These are phyloP conservation scores for Rhopalosiphum nymphaeae DNA, from an alignment of 2,888 invertebrate genomes.

Conservation along the genomic window DNA sequence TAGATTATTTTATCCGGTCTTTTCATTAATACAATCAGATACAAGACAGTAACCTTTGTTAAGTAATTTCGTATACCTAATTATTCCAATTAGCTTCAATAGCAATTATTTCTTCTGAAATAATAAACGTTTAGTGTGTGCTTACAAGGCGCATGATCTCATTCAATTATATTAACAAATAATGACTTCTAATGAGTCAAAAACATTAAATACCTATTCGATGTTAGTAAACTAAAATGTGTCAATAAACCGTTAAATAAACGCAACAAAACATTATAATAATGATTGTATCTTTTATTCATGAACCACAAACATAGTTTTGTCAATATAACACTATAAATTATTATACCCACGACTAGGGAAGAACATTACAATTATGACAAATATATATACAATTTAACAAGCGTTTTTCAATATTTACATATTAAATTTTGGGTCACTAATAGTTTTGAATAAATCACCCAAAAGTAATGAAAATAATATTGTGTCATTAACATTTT, in stretches of 20 bases:
- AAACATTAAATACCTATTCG: not conserved
- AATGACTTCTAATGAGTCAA: slow-evolving; percentile 1
- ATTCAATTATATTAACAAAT: not conserved
- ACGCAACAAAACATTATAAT: not conserved
- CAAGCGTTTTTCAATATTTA: not conserved
- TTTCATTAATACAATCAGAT: slow-evolving; percentile 27
- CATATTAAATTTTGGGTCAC: not conserved
- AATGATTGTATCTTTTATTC: slow-evolving; percentile 9
- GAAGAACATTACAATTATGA: not conserved
- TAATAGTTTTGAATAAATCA: not conserved
- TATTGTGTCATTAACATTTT: not conserved
- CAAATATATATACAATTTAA: not conserved
- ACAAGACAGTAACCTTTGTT: not conserved
- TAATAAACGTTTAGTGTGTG: not conserved
- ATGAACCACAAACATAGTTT: not conserved
- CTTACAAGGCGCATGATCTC: not conserved
- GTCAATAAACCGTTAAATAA: slow-evolving; percentile 4
- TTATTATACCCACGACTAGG: not conserved
- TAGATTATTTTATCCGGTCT: not conserved
- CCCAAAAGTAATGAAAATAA: not conserved
- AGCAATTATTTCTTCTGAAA: not conserved
- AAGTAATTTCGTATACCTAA: not conserved
- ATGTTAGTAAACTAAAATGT: not conserved
- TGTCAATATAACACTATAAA: not conserved
- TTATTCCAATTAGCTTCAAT: slow-evolving; percentile 16